These are phyloP conservation scores for Diplazon laetatorius DNA, from an alignment of 2,888 invertebrate species.

Conservation along the genomic window DNA sequence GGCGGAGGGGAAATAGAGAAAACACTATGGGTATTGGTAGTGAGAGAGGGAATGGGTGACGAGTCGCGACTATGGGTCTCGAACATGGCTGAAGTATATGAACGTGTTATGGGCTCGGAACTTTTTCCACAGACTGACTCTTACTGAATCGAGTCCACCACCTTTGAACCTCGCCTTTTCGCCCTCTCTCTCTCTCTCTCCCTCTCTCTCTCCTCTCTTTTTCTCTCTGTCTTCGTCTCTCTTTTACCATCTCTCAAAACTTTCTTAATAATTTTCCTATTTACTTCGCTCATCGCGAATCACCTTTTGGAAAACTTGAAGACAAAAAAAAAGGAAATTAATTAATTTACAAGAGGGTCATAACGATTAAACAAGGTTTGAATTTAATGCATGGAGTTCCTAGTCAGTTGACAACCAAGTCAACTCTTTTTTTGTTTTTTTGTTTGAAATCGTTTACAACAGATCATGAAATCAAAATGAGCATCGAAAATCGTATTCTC, in stretches of 20 bases:
- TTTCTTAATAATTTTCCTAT: slow-evolving; percentile 14
- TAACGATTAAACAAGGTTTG: too few relatives aligned
- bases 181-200: neutral
- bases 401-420: too few relatives aligned
- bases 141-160: neutral
- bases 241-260: neutral
- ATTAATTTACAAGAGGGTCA: too few relatives aligned
- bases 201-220: slow-evolving; percentile 2
- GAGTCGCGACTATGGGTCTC: neutral
- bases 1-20: slow-evolving; percentile 11
- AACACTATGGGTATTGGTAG: slow-evolving; percentile 25
- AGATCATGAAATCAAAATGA: too few relatives aligned
- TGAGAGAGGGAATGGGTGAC: slow-evolving; percentile 17
- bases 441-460: too few relatives aligned
- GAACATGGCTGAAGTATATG: slow-evolving; percentile 25
- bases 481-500: too few relatives aligned
- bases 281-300: neutral
- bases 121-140: slow-evolving; percentile 35
- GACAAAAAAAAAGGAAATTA: too few relatives aligned
- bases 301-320: neutral
- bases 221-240: neutral
- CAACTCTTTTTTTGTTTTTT: too few relatives aligned
- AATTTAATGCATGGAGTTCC: too few relatives aligned
- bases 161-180: slow-evolving; percentile 16
- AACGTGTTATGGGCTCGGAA: slow-evolving; percentile 42